Evolutionary conservation across 2,113 vertebrate genomes (phyloP).

Genomic region (Lanius collurio): DNA sequence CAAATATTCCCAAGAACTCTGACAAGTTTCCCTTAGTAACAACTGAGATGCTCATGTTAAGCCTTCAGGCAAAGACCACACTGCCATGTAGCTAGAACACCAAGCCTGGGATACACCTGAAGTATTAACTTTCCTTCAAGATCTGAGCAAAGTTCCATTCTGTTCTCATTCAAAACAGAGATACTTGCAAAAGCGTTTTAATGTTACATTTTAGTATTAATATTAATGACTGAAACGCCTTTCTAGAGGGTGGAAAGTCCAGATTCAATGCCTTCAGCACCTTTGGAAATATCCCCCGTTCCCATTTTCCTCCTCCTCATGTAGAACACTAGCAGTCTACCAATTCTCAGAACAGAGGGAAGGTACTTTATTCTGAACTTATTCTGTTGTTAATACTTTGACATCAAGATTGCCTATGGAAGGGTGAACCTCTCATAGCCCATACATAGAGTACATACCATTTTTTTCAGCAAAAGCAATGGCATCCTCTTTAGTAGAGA

Average conservation of each 20-base stretch:
- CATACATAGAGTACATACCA: constrained; percentile 70
- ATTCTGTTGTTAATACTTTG: background rate
- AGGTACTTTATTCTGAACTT: background rate
- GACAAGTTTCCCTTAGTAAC: background rate
- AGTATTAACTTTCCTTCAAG: background rate
- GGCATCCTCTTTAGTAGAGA: constrained; percentile 91
- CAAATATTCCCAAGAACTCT: background rate
- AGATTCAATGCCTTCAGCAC: background rate
- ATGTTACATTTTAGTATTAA: background rate
- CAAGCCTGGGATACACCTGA: background rate
- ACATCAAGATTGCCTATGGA: background rate
- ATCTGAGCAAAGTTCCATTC: background rate
- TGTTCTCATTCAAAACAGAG: background rate
- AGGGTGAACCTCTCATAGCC: background rate
- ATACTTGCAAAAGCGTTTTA: background rate
- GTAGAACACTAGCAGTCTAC: background rate
- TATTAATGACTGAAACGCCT: background rate
- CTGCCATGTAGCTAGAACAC: background rate
- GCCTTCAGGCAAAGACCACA: background rate
- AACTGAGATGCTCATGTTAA: background rate
- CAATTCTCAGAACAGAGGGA: background rate
- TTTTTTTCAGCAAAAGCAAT: constrained; percentile 97
- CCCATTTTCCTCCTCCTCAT: background rate
- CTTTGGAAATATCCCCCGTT: background rate
- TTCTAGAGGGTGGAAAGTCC: background rate